Evolutionary conservation across 2,888 invertebrate genomes (phyloP).

Genomic region (Pogonocherus hispidulus): DNA sequence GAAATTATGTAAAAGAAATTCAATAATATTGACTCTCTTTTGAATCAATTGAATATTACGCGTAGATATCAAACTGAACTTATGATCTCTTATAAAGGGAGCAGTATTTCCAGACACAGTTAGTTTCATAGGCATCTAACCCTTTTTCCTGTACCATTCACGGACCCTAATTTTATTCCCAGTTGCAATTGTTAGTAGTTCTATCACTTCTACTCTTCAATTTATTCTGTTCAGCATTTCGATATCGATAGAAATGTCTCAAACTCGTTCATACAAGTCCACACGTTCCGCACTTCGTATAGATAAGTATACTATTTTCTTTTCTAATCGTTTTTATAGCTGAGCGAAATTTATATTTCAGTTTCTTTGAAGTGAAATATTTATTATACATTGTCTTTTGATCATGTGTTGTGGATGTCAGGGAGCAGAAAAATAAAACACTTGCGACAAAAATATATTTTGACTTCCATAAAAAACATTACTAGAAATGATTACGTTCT

Average conservation of each 20-base stretch:
- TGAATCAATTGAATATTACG: neutral
- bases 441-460: too few relatives aligned
- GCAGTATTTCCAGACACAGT: conserved; percentile 4
- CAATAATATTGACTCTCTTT: neutral
- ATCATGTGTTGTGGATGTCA: too few relatives aligned
- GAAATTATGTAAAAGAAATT: neutral
- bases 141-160: conserved; percentile 3
- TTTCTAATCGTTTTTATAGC: neutral
- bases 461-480: too few relatives aligned
- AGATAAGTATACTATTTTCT: neutral
- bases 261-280: neutral
- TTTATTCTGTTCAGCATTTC: conserved; percentile 4
- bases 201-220: conserved; percentile 1
- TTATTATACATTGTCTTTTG: too few relatives aligned
- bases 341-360: neutral
- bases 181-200: neutral
- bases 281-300: neutral
- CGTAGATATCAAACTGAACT: neutral
- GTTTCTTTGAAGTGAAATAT: neutral
- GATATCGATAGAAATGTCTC: neutral
- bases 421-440: too few relatives aligned
- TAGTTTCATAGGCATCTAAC: conserved; percentile 11
- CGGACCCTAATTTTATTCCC: conserved; percentile 10
- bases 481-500: too few relatives aligned
- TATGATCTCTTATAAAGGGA: conserved; percentile 10